Percentiles rank a stretch among this genome's conserved stretches.
Conservation (phyloP, 1,140 invertebrate genomes). For the Thaumatotibia leucotreta region DNA sequence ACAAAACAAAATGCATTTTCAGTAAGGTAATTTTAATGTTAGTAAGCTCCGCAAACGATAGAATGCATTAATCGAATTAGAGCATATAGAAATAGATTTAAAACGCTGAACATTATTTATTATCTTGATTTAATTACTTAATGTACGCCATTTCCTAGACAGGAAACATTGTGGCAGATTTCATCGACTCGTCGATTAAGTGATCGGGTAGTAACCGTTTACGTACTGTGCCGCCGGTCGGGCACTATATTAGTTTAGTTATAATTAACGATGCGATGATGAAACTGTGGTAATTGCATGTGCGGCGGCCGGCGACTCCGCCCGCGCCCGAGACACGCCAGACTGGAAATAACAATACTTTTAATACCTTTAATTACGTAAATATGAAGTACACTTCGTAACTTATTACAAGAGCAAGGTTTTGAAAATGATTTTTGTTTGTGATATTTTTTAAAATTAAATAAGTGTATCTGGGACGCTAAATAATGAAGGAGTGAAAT, state of each 20-base stretch:
- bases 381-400: too few relatives aligned
- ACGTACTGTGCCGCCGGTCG: slow-evolving; percentile 27
- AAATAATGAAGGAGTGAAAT: too few relatives aligned
- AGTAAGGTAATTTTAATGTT: neutral
- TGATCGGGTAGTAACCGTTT: neutral
- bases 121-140: neutral
- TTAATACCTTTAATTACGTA: too few relatives aligned
- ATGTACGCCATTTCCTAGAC: neutral
- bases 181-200: neutral
- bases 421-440: too few relatives aligned
- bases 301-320: slow-evolving; percentile 32
- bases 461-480: too few relatives aligned
- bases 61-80: neutral
- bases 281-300: slow-evolving; percentile 64
- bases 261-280: slow-evolving; percentile 58
- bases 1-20: neutral
- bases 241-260: slow-evolving; percentile 51
- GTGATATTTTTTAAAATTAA: too few relatives aligned
- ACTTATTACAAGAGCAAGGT: too few relatives aligned
- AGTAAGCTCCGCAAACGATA: neutral
- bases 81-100: neutral
- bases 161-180: neutral
- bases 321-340: slow-evolving; percentile 35
- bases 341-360: slow-evolving; percentile 41
- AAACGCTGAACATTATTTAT: neutral